These are phyloP conservation scores for Harpagifer antarcticus DNA, from an alignment of 2,797 vertebrate species.

Conservation along the genomic window DNA sequence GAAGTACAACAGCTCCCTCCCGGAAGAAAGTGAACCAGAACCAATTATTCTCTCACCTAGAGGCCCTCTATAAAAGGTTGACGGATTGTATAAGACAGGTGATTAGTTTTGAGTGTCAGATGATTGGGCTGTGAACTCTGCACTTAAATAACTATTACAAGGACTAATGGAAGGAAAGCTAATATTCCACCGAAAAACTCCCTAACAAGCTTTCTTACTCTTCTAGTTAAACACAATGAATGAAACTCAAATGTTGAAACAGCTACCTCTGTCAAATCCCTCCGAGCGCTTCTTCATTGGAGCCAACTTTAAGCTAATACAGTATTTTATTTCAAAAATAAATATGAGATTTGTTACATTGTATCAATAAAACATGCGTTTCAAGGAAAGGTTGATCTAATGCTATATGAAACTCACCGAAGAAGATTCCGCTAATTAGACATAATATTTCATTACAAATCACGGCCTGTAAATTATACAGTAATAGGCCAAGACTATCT, in stretches of 20 bases:
- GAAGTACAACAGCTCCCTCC: conserved; percentile 59
- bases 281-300: conserved; percentile 29
- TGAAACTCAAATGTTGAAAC: conserved; percentile 61
- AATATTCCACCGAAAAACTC: conserved; percentile 62
- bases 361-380: background rate
- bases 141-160: conserved; percentile 66
- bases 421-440: conserved; percentile 55
- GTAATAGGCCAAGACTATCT: conserved; percentile 58
- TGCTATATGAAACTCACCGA: conserved; percentile 18
- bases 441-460: conserved; percentile 72
- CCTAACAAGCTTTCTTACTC: conserved; percentile 60
- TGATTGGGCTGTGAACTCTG: conserved; percentile 75
- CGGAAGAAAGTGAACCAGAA: conserved; percentile 72
- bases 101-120: conserved; percentile 79
- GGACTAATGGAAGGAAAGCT: conserved; percentile 63
- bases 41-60: conserved; percentile 78
- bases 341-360: background rate
- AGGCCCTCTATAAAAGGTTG: conserved; percentile 73
- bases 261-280: conserved; percentile 53
- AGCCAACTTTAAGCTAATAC: background rate
- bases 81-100: conserved; percentile 69
- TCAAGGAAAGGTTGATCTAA: conserved; percentile 17
- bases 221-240: conserved; percentile 62
- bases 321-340: background rate
- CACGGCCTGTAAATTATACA: conserved; percentile 45